Conservation (phyloP, 2,797 vertebrate species). For the Acanthurus lineatus region DNA sequence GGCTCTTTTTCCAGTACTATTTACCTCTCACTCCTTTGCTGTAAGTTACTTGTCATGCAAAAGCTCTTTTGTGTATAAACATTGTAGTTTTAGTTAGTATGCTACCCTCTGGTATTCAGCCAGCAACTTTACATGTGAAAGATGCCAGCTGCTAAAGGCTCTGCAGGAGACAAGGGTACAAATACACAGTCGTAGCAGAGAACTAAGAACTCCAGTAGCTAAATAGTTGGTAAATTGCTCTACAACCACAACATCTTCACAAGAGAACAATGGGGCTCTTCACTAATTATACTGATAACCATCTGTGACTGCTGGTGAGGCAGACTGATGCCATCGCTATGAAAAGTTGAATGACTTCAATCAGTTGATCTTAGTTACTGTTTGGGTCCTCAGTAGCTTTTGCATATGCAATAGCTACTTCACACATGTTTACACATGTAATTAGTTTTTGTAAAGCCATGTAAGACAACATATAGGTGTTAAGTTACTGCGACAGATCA, state of each 20-base stretch:
- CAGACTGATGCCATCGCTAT: constrained; percentile 42
- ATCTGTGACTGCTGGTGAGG: constrained; percentile 49
- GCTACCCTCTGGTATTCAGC: constrained; percentile 50
- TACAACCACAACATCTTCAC: constrained; percentile 59
- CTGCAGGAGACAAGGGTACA: constrained; percentile 59
- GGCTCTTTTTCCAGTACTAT: constrained; percentile 4
- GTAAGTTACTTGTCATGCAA: constrained; percentile 7
- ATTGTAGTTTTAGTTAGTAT: constrained; percentile 11
- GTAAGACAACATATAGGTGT: constrained; percentile 10
- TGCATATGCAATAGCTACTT: constrained; percentile 44
- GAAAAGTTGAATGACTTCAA: constrained; percentile 60
- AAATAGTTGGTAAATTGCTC: constrained; percentile 64
- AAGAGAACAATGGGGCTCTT: constrained; percentile 68
- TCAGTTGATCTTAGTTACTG: constrained; percentile 40
- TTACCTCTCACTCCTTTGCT: constrained; percentile 5
- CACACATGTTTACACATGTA: constrained; percentile 1
- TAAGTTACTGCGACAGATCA: not conserved
- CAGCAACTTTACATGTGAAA: constrained; percentile 68
- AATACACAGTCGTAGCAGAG: constrained; percentile 67
- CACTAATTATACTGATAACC: constrained; percentile 74
- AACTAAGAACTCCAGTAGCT: constrained; percentile 65
- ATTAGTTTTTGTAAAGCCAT: not conserved
- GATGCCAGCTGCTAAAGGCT: constrained; percentile 50
- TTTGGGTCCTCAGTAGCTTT: constrained; percentile 36
- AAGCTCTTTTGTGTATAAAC: constrained; percentile 32